Conservation (phyloP, 2,888 invertebrate species). For the Fissipunctia ypsillon region DNA sequence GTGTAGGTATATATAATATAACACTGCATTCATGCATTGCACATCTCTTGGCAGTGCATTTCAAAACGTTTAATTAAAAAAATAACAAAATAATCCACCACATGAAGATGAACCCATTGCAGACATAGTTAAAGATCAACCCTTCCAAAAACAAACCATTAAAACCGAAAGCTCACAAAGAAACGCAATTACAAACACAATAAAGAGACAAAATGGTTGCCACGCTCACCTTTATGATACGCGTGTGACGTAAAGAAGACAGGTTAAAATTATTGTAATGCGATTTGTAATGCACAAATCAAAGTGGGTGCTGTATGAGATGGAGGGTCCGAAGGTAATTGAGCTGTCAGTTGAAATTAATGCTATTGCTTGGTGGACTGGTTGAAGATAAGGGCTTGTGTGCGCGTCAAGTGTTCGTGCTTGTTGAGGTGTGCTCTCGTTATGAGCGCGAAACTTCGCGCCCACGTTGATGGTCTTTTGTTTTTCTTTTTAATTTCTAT, state of each 20-base stretch:
- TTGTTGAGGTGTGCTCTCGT: slow-evolving; percentile 66
- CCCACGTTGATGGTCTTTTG: slow-evolving; percentile 25
- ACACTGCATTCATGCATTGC: not conserved
- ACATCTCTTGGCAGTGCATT: slow-evolving; percentile 9
- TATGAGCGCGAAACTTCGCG: slow-evolving; percentile 62
- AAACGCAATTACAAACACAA: slow-evolving; percentile 76
- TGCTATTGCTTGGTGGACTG: slow-evolving; percentile 75
- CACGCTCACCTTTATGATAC: slow-evolving; percentile 71
- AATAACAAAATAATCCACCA: not conserved
- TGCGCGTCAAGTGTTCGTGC: slow-evolving; percentile 78
- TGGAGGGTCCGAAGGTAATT: slow-evolving; percentile 77
- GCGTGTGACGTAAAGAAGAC: slow-evolving; percentile 73
- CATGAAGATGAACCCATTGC: slow-evolving; percentile 28
- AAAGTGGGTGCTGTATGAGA: slow-evolving; percentile 65
- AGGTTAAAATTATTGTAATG: slow-evolving; percentile 76
- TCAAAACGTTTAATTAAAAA: slow-evolving; percentile 9
- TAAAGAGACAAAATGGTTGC: slow-evolving; percentile 69
- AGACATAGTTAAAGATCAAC: slow-evolving; percentile 55
- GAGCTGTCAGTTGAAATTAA: slow-evolving; percentile 87
- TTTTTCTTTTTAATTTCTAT: slow-evolving; percentile 22
- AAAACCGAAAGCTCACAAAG: slow-evolving; percentile 62
- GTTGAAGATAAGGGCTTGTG: slow-evolving; percentile 62
- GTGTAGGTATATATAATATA: no score
- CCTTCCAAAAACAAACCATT: slow-evolving; percentile 41
- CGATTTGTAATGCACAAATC: slow-evolving; percentile 73